These are phyloP conservation scores for Reticulitermes lucifugus DNA, from an alignment of 2,888 invertebrate species.

Conservation along the genomic window DNA sequence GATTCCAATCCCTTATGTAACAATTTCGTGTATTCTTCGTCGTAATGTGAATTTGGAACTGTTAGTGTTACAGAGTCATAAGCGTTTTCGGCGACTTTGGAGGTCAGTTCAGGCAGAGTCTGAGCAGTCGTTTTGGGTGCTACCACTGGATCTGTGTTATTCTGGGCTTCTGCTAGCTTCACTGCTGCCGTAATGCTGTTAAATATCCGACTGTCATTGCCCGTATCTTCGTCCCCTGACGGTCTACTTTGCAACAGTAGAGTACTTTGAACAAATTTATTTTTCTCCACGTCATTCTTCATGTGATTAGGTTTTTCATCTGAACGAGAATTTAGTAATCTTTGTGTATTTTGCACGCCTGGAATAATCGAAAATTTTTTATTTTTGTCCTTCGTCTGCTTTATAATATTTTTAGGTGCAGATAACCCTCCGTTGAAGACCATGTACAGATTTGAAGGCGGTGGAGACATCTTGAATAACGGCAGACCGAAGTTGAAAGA, in stretches of 20 bases:
- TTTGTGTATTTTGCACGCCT: not conserved
- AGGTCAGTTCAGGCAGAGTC: not conserved
- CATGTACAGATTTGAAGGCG: not conserved
- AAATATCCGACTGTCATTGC: not conserved
- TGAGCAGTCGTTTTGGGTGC: not conserved
- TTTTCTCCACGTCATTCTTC: not conserved
- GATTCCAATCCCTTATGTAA: not conserved
- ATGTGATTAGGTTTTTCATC: not conserved
- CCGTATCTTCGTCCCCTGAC: not conserved
- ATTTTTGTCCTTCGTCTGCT: not conserved
- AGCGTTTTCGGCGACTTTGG: not conserved
- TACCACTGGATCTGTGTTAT: not conserved
- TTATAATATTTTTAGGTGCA: not conserved
- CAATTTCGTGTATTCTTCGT: not conserved
- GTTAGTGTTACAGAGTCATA: not conserved
- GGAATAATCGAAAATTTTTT: not conserved
- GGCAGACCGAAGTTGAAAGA: constrained; percentile 18
- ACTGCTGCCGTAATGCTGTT: not conserved
- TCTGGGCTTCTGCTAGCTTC: not conserved
- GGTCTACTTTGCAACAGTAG: not conserved
- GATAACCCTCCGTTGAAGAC: constrained; percentile 7
- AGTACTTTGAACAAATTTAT: too few species aligned
- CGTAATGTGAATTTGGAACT: not conserved
- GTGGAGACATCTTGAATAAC: constrained; percentile 2
- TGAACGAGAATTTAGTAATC: not conserved